Percentiles rank a stretch among this genome's conserved stretches.
These are phyloP conservation scores for Rambutsinella grinnellia DNA, from an alignment of 2,888 invertebrate species.

Conservation along the genomic window DNA sequence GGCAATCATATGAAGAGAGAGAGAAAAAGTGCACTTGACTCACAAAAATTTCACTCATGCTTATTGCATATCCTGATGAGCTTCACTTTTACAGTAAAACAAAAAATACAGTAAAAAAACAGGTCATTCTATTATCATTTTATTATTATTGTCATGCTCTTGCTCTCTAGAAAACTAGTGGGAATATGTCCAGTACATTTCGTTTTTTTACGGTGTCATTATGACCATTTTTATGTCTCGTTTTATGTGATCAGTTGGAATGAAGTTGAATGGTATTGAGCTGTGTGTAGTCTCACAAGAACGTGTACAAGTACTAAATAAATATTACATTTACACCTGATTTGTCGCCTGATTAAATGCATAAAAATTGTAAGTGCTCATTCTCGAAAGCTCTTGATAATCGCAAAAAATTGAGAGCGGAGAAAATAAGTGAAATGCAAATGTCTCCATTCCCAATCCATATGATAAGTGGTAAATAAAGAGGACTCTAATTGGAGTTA, in stretches of 20 bases:
- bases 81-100: background rate
- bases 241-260: background rate
- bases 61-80: too few species aligned
- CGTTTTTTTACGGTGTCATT: background rate
- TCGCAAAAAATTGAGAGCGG: background rate
- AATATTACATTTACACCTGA: background rate
- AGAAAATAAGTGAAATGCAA: background rate
- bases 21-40: too few species aligned
- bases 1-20: too few species aligned
- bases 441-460: too few species aligned
- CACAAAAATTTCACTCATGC: too few species aligned
- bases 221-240: background rate
- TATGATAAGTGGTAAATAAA: background rate
- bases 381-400: background rate
- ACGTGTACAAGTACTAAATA: background rate
- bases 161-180: background rate
- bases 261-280: background rate
- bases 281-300: background rate
- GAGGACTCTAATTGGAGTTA: slow-evolving; percentile 16
- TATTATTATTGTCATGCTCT: background rate
- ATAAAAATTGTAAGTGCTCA: background rate
- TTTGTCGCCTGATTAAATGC: slow-evolving; percentile 20
- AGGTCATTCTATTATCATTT: background rate
- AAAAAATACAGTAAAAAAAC: background rate
- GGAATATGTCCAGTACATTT: background rate